Evolutionary conservation across 2,113 vertebrate genomes (phyloP).

Genomic region (Hassar affinis): DNA sequence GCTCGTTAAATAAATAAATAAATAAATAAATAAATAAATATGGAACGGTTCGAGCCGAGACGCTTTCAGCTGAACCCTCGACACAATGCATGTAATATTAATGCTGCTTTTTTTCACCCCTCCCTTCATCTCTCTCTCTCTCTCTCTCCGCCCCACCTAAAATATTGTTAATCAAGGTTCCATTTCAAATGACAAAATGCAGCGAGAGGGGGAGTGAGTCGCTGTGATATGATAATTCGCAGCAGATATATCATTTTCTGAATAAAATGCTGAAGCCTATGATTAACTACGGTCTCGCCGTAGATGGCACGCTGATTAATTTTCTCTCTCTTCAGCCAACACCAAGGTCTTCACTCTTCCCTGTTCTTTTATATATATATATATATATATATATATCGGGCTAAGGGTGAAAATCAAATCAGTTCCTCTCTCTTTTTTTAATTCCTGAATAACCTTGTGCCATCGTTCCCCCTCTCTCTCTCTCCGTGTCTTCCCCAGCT

Average conservation of each 20-base stretch:
- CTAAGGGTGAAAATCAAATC: conserved; percentile 70
- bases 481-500: conserved; percentile 5
- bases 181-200: conserved; percentile 54
- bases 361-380: too few relatives aligned
- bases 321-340: conserved; percentile 64
- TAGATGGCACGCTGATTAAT: conserved; percentile 75
- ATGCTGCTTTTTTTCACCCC: conserved; percentile 23
- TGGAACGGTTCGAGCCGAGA: conserved; percentile 11
- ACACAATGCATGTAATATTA: conserved; percentile 50
- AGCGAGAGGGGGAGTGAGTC: conserved; percentile 47
- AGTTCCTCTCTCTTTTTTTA: conserved; percentile 56
- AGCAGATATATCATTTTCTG: conserved; percentile 60
- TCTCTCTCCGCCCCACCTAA: conserved; percentile 24
- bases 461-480: conserved; percentile 32
- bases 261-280: conserved; percentile 67
- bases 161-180: conserved; percentile 54
- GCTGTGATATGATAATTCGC: conserved; percentile 62
- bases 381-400: too few relatives aligned
- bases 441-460: conserved; percentile 69
- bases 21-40: background rate
- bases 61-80: conserved; percentile 36
- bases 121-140: background rate
- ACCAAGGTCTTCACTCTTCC: conserved; percentile 55
- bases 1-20: background rate
- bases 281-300: conserved; percentile 65